A percentile compares a stretch with the other conserved stretches of the same genome.
Conservation (phyloP, 2,113 vertebrate genomes). For the Turnix velox region DNA sequence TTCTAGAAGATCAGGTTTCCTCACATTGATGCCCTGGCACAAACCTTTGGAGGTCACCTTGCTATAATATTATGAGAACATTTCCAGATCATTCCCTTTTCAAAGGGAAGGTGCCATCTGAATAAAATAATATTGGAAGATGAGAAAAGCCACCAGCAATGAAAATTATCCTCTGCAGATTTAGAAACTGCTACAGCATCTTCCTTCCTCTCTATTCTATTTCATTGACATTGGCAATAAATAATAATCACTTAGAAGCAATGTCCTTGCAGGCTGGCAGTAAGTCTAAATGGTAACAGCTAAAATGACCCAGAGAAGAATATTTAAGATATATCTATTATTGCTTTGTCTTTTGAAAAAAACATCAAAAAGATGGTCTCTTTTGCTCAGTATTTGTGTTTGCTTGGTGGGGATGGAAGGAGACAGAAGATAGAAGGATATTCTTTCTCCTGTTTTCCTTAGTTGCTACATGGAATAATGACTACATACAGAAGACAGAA, state of each 20-base stretch:
- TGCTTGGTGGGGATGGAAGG: neutral
- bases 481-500: neutral
- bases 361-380: neutral
- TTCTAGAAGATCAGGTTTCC: slow-evolving; percentile 34
- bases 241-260: slow-evolving; percentile 58
- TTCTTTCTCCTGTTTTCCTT: neutral
- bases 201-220: slow-evolving; percentile 29
- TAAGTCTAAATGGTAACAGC: slow-evolving; percentile 39
- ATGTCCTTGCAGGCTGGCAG: slow-evolving; percentile 20
- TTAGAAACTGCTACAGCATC: slow-evolving; percentile 45
- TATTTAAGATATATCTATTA: slow-evolving; percentile 15
- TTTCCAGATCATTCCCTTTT: slow-evolving; percentile 48
- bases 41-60: slow-evolving; percentile 32
- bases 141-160: slow-evolving; percentile 42
- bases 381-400: neutral
- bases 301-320: slow-evolving; percentile 22
- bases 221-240: slow-evolving; percentile 54
- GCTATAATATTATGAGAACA: slow-evolving; percentile 9
- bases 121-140: slow-evolving; percentile 41
- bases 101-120: slow-evolving; percentile 16
- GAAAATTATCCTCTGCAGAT: slow-evolving; percentile 37
- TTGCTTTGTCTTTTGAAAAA: slow-evolving; percentile 33
- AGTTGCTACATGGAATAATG: neutral
- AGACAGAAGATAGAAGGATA: neutral
- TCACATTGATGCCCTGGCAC: slow-evolving; percentile 7